Evolutionary conservation across 2,888 invertebrate species (phyloP).

Genomic region (Nomada fabriciana): DNA sequence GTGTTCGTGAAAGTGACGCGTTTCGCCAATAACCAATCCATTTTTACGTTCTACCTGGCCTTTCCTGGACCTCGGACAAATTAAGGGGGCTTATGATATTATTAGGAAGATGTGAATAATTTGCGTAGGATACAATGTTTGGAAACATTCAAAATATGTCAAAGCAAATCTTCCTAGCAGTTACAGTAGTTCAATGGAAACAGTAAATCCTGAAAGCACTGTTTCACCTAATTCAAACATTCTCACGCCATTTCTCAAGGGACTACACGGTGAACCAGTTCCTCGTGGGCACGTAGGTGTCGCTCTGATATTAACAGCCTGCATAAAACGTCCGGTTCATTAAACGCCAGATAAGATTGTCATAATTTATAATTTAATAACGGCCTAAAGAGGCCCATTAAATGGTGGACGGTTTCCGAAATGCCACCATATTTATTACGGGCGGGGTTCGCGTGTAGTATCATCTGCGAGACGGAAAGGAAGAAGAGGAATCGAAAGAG

Average conservation of each 20-base stretch:
- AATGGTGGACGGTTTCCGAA: constrained; percentile 79
- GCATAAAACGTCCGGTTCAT: constrained; percentile 80
- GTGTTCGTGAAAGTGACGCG: constrained; percentile 50
- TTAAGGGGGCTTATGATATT: too few relatives aligned
- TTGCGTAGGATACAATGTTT: too few relatives aligned
- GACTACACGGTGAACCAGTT: constrained; percentile 59
- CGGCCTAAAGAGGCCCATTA: constrained; percentile 82
- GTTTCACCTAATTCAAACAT: too few relatives aligned
- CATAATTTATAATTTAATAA: constrained; percentile 84
- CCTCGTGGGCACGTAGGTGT: constrained; percentile 71
- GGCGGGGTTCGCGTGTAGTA: constrained; percentile 71
- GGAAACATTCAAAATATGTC: too few relatives aligned
- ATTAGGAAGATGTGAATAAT: too few relatives aligned
- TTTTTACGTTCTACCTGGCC: constrained; percentile 47
- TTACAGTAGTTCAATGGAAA: too few relatives aligned
- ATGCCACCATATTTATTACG: constrained; percentile 80
- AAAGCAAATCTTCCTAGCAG: too few relatives aligned
- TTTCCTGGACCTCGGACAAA: not conserved
- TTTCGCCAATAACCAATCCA: constrained; percentile 56
- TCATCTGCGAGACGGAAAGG: constrained; percentile 12
- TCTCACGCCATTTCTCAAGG: not conserved
- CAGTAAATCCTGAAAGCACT: too few relatives aligned
- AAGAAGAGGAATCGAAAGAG: not conserved
- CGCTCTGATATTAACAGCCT: constrained; percentile 77
- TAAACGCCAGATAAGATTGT: constrained; percentile 80